Evolutionary conservation across 2,113 vertebrate species (phyloP), one percentile per base, ranked within the genome.

Genomic region (Nematolebias whitei): DNA sequence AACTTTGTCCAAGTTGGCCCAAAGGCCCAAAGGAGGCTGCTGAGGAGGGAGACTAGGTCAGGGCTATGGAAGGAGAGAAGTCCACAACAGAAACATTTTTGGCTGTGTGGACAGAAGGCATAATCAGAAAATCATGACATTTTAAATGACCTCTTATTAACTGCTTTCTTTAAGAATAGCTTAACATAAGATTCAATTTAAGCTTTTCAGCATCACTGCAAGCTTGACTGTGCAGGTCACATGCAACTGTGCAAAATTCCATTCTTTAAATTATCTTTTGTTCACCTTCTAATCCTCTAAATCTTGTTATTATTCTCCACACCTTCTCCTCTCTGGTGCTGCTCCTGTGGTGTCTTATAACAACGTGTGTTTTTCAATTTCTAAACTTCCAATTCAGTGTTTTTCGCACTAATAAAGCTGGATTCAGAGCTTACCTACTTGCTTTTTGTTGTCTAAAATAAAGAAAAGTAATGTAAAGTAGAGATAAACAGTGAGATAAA

Each of bases 1-100:
- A 92, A 89, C 86, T 87, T 62, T 68, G 78, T 92, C 91, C 91
- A 92, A 87, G 62, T 91, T 89, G 83, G 80, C 87, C 82, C 78
- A 85, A 66, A 88, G 83, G 80, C 87, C 82, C 78, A 85, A 66
- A 88, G 71, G 80, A 88, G 71, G 44, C 68, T 70, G 61, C 43
- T 73, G 70, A 63, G 78, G 71, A 67, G 74, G 68, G 58, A 63
- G 53, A 60, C 62, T 74, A 57, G 80, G 84, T 78, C 86, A 87
- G 78, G 61, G 66, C 61, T 63, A 38, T 44, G 64, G 62, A 76
- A 53, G 70, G 55, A 69, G 58, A 66, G 19, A 44, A 68, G 65
- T 48, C 43, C 19, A 59, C 64, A 56, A 66, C 32, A 39, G 64
- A 80, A 73, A 63, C 85, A 82, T 66, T 66, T 23, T 59, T 51